A percentile compares a stretch with the other conserved stretches of the same genome.
Evolutionary conservation across 2,888 invertebrate genomes (phyloP).

Genomic region (Leptinotarsa rubiginosa): DNA sequence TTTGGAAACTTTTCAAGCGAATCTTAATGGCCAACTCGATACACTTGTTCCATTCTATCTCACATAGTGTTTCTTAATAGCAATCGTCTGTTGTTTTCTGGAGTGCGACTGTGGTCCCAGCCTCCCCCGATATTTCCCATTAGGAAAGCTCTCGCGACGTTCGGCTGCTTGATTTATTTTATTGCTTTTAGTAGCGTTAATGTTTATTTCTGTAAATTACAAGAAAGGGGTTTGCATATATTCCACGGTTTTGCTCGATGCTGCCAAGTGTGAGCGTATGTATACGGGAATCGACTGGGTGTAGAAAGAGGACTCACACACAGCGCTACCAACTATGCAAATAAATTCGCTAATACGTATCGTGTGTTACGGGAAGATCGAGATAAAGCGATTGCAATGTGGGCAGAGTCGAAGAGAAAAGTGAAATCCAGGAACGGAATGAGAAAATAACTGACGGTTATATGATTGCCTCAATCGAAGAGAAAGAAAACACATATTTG

Average conservation of each 20-base stretch:
- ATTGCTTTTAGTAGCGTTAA: slow-evolving; percentile 71
- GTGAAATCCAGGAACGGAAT: slow-evolving; percentile 1
- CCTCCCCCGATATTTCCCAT: slow-evolving; percentile 52
- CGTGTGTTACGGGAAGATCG: slow-evolving; percentile 21
- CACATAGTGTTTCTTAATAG: slow-evolving; percentile 49
- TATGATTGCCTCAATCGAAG: background rate
- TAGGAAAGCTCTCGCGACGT: slow-evolving; percentile 53
- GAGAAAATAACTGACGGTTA: background rate
- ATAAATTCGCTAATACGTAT: slow-evolving; percentile 52
- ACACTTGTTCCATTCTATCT: slow-evolving; percentile 36
- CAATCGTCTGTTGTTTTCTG: slow-evolving; percentile 48
- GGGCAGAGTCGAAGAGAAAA: background rate
- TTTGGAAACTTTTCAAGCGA: slow-evolving; percentile 19
- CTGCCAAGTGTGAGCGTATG: slow-evolving; percentile 36
- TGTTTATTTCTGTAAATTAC: slow-evolving; percentile 72
- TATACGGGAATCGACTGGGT: slow-evolving; percentile 43
- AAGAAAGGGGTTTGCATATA: slow-evolving; percentile 70
- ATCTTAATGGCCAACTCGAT: slow-evolving; percentile 27
- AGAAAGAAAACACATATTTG: too few relatives aligned
- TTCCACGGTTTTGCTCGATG: slow-evolving; percentile 42
- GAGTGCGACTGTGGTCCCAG: slow-evolving; percentile 41
- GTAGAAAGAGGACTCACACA: slow-evolving; percentile 36
- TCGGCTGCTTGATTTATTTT: slow-evolving; percentile 70
- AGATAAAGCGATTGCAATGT: slow-evolving; percentile 34
- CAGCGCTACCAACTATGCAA: slow-evolving; percentile 50